Percentiles rank a stretch among this genome's conserved stretches.
phyloP scores from a whole-genome alignment of 2,113 vertebrate species.

The Eptesicus fuscus region DNA sequence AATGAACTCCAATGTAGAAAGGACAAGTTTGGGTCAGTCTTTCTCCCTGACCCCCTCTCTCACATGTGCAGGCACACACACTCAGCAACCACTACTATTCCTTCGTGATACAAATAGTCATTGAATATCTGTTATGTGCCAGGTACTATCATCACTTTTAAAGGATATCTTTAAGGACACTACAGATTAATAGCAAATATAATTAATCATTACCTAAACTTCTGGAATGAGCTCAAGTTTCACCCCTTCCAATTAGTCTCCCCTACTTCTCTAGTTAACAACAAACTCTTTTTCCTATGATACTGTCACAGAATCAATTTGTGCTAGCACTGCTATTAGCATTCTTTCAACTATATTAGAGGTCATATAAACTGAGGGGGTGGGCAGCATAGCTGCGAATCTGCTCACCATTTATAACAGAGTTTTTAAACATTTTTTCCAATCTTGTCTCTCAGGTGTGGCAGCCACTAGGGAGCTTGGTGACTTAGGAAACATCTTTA shows the following conservation, averaged over 20 bases:
- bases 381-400: not conserved
- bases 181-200: not conserved
- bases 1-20: not conserved
- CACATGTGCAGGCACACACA: not conserved
- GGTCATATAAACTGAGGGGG: not conserved
- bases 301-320: not conserved
- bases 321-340: not conserved
- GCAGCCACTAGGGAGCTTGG: not conserved
- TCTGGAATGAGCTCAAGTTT: constrained; percentile 13
- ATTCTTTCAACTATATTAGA: not conserved
- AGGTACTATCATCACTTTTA: not conserved
- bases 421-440: constrained; percentile 6
- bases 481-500: not conserved
- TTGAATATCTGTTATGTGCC: not conserved
- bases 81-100: not conserved
- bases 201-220: constrained; percentile 3
- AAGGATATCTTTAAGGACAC: not conserved
- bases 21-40: not conserved
- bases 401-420: not conserved
- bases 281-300: not conserved
- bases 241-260: not conserved
- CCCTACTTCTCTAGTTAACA: not conserved
- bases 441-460: not conserved
- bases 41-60: not conserved
- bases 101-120: not conserved